Evolutionary conservation across 1,140 invertebrate species (phyloP).

Genomic region (Lepidostoma basale): DNA sequence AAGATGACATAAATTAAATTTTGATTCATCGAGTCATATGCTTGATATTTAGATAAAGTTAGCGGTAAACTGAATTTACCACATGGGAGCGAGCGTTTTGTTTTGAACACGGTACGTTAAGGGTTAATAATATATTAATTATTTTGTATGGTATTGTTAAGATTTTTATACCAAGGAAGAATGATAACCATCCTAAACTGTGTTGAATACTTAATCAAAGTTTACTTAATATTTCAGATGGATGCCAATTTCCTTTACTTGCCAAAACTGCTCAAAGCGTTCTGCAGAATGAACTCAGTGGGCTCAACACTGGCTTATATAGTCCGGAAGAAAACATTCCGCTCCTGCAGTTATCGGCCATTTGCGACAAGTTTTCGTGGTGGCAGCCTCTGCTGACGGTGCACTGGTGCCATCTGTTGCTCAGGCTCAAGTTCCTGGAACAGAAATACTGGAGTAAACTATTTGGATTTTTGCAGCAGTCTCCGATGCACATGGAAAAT

Average conservation of each 20-base stretch:
- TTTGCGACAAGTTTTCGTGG: conserved; percentile 51
- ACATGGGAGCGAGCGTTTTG: no score
- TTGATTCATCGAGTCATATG: no score
- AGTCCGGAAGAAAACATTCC: conserved; percentile 59
- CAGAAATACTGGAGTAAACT: conserved; percentile 58
- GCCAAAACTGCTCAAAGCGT: conserved; percentile 58
- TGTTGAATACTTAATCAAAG: not conserved
- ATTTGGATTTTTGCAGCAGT: conserved; percentile 51
- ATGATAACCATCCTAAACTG: no score
- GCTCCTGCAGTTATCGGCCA: conserved; percentile 51
- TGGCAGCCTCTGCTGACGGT: conserved; percentile 51
- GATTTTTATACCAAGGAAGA: no score
- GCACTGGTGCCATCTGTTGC: conserved; percentile 59
- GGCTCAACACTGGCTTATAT: conserved; percentile 58
- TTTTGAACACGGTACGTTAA: no score
- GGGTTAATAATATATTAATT: no score
- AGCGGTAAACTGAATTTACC: no score
- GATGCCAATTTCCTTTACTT: conserved; percentile 56
- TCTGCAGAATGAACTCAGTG: conserved; percentile 58
- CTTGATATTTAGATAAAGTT: no score
- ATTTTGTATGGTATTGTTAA: no score
- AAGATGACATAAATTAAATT: no score
- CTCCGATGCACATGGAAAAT: conserved; percentile 49
- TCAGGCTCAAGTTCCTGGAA: conserved; percentile 56
- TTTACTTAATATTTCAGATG: conserved; percentile 49